Base-by-base conservation (phyloP, 2,113 vertebrate genomes). In the Cyanoderma ruficeps region DNA sequence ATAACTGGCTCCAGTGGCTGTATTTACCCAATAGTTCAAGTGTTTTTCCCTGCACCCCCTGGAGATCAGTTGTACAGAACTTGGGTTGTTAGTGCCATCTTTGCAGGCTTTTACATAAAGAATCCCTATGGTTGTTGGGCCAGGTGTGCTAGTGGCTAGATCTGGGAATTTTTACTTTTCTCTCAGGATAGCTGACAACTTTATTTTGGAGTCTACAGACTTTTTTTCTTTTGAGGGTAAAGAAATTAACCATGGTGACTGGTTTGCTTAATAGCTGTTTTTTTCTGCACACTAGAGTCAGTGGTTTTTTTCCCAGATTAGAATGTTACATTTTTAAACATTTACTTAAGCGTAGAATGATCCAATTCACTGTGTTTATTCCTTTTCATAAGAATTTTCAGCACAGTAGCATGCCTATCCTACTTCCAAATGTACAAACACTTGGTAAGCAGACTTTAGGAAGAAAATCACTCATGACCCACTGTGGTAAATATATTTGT, bases 321-420 rank as follows among this genome's bases (percentile, higher is more conserved):
- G 60, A 89, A 80, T 47, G 41, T 75, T 79, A 79, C 2, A 56
- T 80, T 94, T 96, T 93, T 75, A 74, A 93, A 77, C 47, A 37
- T 94, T 94, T 90, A 65, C 65, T 68, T 88, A 44, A 60, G 37
- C 55, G 33, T 72, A 78, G 82, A 75, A 88, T 80, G 67, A 82
- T 91, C 67, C 92, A 87, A 90, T 82, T 95, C 75, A 56, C 31
- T 22, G 0, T 75, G 64, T 95, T 87, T 91, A 71, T 95, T 89
- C 77, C 47, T 90, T 69, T 83, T 44, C 41, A 9, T 86, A 72
- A 80, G 84, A 79, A 85, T 90, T 79, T 92, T 86, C 44, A 64
- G 39, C 60, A 77, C 53, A 53, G 83, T 53, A 78, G 50, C 44
- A 33, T 84, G 55, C 2, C 3, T 87, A 30, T 80, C 42, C 33